Percentiles rank a stretch among this genome's conserved stretches.
Conservation (phyloP, 2,797 vertebrate species). For the Eospalax fontanierii region DNA sequence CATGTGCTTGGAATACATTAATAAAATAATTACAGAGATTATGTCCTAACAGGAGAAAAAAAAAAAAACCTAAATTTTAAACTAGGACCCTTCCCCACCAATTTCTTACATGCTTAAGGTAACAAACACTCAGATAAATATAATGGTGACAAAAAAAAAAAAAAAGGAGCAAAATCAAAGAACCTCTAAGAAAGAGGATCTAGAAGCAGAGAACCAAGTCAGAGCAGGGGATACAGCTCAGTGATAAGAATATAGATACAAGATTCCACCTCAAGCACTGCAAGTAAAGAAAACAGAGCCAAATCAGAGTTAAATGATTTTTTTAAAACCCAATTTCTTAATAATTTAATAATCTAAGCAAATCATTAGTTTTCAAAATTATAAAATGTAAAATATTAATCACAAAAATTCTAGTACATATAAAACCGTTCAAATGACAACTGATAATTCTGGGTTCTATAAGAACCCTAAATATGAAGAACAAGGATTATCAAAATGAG, state of each 20-base stretch:
- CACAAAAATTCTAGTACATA: slow-evolving; percentile 39
- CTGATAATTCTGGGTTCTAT: neutral
- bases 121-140: slow-evolving; percentile 65
- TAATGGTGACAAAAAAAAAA: neutral
- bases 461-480: slow-evolving; percentile 38
- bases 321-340: neutral
- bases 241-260: neutral
- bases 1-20: slow-evolving; percentile 14
- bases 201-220: slow-evolving; percentile 12
- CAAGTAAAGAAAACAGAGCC: neutral
- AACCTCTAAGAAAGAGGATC: slow-evolving; percentile 4
- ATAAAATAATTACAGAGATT: slow-evolving; percentile 29
- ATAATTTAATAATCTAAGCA: slow-evolving; percentile 29
- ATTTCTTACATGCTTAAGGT: slow-evolving; percentile 32
- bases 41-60: slow-evolving; percentile 53
- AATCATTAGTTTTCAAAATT: slow-evolving; percentile 23
- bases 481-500: neutral
- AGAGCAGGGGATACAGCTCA: neutral
- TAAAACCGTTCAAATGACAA: slow-evolving; percentile 18
- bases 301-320: slow-evolving; percentile 15
- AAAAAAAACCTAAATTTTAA: slow-evolving; percentile 70
- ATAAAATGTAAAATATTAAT: slow-evolving; percentile 43
- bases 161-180: slow-evolving; percentile 39
- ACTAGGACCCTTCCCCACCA: slow-evolving; percentile 3
- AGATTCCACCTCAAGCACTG: neutral